These are phyloP conservation scores for Aramus guarauna DNA, from an alignment of 2,113 vertebrate species.

Conservation along the genomic window DNA sequence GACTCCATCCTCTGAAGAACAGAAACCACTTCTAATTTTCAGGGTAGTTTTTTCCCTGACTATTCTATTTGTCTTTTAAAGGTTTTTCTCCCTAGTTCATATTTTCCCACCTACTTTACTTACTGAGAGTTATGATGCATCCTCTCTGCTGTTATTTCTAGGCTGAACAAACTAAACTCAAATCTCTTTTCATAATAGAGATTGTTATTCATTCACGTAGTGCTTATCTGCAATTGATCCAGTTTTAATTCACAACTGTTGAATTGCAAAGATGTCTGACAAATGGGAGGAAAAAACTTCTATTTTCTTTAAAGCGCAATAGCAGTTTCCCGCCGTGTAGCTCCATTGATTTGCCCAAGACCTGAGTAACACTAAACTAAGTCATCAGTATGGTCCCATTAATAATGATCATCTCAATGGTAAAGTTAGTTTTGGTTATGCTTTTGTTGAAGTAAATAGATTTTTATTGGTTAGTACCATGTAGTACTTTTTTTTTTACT, in stretches of 20 bases:
- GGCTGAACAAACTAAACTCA: not conserved
- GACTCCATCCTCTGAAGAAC: not conserved
- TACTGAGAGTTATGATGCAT: rapidly evolving
- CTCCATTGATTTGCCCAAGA: not conserved
- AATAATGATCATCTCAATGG: not conserved
- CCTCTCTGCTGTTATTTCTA: not conserved
- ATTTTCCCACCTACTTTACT: not conserved
- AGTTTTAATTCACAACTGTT: not conserved
- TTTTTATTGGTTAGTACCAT: not conserved
- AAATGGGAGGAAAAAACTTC: not conserved
- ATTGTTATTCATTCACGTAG: not conserved
- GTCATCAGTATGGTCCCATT: not conserved
- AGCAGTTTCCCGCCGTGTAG: not conserved
- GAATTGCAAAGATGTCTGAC: not conserved
- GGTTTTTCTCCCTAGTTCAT: rapidly evolving
- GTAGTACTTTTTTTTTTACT: too few relatives aligned
- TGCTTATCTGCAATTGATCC: not conserved
- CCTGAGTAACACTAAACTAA: not conserved
- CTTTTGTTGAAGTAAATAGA: not conserved
- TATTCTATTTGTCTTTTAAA: not conserved
- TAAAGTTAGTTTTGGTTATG: not conserved
- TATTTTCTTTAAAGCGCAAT: not conserved
- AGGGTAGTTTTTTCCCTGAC: not conserved
- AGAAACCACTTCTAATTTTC: not conserved
- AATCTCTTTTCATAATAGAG: not conserved